These are phyloP conservation scores for Microctenopoma lineatum DNA, from an alignment of 2,797 vertebrate species.

Conservation along the genomic window DNA sequence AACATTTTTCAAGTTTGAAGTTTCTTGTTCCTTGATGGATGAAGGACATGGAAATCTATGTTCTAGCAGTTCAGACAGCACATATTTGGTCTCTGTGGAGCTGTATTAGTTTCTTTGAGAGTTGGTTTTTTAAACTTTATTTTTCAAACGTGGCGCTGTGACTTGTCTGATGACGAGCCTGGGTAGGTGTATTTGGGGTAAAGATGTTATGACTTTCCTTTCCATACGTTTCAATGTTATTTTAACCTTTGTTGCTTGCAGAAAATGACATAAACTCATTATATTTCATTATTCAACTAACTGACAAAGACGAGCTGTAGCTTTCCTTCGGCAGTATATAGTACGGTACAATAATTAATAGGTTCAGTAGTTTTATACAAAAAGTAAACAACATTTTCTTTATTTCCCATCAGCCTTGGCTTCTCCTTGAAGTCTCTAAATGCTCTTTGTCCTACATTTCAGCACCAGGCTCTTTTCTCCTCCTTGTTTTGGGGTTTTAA, in stretches of 20 bases:
- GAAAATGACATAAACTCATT: not conserved
- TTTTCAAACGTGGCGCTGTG: constrained; percentile 24
- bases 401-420: constrained; percentile 1
- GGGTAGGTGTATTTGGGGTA: constrained; percentile 7
- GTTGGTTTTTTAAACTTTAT: constrained; percentile 39
- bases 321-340: not conserved
- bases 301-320: not conserved
- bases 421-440: constrained; percentile 40
- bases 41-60: constrained; percentile 52
- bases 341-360: not conserved
- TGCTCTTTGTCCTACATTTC: constrained; percentile 49
- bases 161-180: constrained; percentile 19
- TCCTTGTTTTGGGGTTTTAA: constrained; percentile 58
- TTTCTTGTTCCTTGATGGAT: constrained; percentile 51
- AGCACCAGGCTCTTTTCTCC: constrained; percentile 55
- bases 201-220: not conserved
- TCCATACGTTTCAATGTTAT: not conserved
- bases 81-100: constrained; percentile 50
- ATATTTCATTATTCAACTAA: not conserved
- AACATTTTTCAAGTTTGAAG: constrained; percentile 43
- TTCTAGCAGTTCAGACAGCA: constrained; percentile 43
- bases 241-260: not conserved
- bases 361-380: constrained; percentile 8
- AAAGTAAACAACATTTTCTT: constrained; percentile 4
- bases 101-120: constrained; percentile 58